phyloP scores from a whole-genome alignment of 2,113 vertebrate species.

The Embiotoca jacksoni region DNA sequence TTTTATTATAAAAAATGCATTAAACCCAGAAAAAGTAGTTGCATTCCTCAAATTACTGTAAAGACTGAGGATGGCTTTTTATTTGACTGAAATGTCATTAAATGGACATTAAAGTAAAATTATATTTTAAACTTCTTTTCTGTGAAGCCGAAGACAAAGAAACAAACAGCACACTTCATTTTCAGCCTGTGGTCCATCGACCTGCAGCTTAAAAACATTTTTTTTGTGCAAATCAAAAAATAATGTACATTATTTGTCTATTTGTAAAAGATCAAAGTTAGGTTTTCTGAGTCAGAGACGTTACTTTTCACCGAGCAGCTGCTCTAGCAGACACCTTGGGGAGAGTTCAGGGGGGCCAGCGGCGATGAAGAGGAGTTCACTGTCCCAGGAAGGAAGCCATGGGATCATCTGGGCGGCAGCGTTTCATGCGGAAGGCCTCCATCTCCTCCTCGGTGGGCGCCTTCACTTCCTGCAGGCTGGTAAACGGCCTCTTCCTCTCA shows the following conservation, averaged over 20 bases:
- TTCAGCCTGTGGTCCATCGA: not conserved
- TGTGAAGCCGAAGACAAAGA: not conserved
- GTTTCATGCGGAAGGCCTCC: constrained; percentile 97
- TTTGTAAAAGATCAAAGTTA: not conserved
- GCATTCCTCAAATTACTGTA: not conserved
- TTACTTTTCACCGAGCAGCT: constrained; percentile 28
- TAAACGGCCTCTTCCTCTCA: constrained; percentile 94
- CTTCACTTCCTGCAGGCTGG: constrained; percentile 88
- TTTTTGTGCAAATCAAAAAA: no score
- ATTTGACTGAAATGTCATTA: not conserved
- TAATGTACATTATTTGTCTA: no score
- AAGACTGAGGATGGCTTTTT: not conserved
- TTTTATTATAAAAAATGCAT: constrained; percentile 50
- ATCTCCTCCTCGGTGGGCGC: constrained; percentile 98
- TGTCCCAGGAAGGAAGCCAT: constrained; percentile 96
- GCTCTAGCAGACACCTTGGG: constrained; percentile 25
- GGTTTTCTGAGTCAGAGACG: not conserved
- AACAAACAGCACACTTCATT: not conserved
- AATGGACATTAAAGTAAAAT: no score
- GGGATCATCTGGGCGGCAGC: constrained; percentile 92
- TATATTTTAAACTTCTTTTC: no score
- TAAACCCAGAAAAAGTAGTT: not conserved
- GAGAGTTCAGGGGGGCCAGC: not conserved
- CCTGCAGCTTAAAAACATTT: not conserved
- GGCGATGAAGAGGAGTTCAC: constrained; percentile 55